These are phyloP conservation scores for Oplegnathus fasciatus DNA, from an alignment of 2,113 vertebrate species.

Conservation along the genomic window DNA sequence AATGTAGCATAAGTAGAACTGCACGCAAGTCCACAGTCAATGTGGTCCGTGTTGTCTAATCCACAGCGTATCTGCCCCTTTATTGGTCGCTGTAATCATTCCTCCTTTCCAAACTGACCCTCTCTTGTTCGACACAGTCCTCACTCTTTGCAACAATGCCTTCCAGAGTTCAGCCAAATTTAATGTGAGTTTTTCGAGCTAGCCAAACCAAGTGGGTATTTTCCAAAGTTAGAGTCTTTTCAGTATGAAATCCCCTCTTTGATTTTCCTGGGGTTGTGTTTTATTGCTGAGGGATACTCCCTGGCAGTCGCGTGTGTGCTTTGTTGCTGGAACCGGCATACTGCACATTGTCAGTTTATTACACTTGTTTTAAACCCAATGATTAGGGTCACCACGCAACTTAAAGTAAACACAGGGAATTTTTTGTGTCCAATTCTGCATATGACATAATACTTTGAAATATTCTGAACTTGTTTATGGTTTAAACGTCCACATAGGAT, in stretches of 20 bases:
- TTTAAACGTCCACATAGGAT: neutral
- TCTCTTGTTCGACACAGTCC: neutral
- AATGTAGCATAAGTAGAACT: neutral
- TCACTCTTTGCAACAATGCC: neutral
- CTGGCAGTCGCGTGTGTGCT: constrained; percentile 22
- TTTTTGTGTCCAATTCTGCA: constrained; percentile 11
- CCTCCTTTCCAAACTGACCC: constrained; percentile 1
- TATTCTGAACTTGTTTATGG: constrained; percentile 3
- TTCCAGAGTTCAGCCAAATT: constrained; percentile 28
- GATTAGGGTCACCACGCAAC: constrained; percentile 30
- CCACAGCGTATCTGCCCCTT: neutral
- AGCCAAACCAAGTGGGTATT: constrained; percentile 30
- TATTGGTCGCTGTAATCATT: constrained; percentile 9
- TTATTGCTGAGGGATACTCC: constrained; percentile 52
- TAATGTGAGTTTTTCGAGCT: constrained; percentile 1
- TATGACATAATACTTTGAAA: constrained; percentile 26
- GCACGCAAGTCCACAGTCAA: neutral
- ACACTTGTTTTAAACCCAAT: constrained; percentile 40
- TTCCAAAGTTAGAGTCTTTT: constrained; percentile 34
- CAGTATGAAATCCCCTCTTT: constrained; percentile 23
- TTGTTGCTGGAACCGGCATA: constrained; percentile 25
- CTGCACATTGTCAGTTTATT: constrained; percentile 43
- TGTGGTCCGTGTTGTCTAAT: neutral
- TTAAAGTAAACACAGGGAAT: constrained; percentile 8
- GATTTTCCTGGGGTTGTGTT: constrained; percentile 28